Percentiles rank a stretch among this genome's conserved stretches.
Evolutionary conservation across 2,888 invertebrate genomes (phyloP).

Genomic region (Chouioia cunea): DNA sequence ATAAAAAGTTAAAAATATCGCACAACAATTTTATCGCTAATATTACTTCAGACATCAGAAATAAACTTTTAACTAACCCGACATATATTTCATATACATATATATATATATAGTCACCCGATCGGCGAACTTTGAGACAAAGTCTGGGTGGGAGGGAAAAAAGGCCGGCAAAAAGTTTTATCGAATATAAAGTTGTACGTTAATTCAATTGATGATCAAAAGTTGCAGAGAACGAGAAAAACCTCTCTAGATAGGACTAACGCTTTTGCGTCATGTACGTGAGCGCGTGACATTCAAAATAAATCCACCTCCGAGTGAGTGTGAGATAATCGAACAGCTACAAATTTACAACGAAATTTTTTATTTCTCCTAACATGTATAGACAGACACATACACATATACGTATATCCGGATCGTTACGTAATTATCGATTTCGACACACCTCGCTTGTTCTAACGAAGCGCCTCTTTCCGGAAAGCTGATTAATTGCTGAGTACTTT

Average conservation of each 20-base stretch:
- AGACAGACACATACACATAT: no score
- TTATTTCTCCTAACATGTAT: no score
- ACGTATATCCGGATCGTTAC: slow-evolving; percentile 16
- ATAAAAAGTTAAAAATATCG: no score
- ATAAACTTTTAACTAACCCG: no score
- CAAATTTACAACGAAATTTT: slow-evolving; percentile 2
- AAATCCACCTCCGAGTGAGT: slow-evolving; percentile 3
- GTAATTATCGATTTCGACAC: slow-evolving; percentile 42
- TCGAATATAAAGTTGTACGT: slow-evolving; percentile 34
- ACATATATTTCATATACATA: no score
- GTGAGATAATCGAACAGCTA: slow-evolving; percentile 27
- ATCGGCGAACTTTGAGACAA: no score
- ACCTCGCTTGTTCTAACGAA: slow-evolving; percentile 28
- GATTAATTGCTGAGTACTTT: slow-evolving; percentile 17
- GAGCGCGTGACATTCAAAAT: slow-evolving; percentile 27
- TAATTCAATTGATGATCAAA: slow-evolving; percentile 37
- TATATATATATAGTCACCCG: no score
- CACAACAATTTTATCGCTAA: no score
- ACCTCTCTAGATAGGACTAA: not conserved
- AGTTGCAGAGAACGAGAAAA: not conserved
- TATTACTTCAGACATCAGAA: no score
- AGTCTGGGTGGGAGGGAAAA: no score
- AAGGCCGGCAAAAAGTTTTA: slow-evolving; percentile 26
- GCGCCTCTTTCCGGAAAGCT: not conserved
- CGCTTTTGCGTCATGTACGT: not conserved